Conservation (phyloP, 2,113 vertebrate species). For the Actinemys pallida region DNA sequence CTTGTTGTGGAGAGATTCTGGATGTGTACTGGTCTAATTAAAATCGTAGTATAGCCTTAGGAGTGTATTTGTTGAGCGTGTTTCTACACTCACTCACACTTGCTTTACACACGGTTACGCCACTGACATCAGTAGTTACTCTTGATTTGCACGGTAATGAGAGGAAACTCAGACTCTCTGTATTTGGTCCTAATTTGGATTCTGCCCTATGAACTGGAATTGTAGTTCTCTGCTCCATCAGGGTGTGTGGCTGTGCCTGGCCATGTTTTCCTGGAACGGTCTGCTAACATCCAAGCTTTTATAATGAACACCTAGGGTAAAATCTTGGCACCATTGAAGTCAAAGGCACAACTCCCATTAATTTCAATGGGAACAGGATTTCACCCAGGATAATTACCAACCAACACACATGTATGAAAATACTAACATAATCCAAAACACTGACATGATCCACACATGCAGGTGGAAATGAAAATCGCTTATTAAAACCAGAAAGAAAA, state of each 20-base stretch:
- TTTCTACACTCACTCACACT: neutral
- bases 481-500: neutral
- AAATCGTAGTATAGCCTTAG: neutral
- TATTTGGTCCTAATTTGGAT: neutral
- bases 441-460: neutral
- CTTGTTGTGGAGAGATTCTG: neutral
- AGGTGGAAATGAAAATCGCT: neutral
- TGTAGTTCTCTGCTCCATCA: neutral
- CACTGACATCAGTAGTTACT: neutral
- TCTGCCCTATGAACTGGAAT: accelerated
- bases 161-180: neutral
- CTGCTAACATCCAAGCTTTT: neutral
- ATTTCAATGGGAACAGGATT: neutral
- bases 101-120: neutral
- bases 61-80: neutral
- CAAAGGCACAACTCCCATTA: neutral
- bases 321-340: neutral
- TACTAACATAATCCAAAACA: neutral
- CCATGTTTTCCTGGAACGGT: neutral
- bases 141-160: neutral
- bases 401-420: neutral
- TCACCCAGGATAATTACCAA: conserved; percentile 1
- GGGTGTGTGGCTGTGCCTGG: neutral
- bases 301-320: neutral
- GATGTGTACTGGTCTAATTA: accelerated